phyloP scores from a whole-genome alignment of 2,888 invertebrate genomes.

The Gibbula magus region DNA sequence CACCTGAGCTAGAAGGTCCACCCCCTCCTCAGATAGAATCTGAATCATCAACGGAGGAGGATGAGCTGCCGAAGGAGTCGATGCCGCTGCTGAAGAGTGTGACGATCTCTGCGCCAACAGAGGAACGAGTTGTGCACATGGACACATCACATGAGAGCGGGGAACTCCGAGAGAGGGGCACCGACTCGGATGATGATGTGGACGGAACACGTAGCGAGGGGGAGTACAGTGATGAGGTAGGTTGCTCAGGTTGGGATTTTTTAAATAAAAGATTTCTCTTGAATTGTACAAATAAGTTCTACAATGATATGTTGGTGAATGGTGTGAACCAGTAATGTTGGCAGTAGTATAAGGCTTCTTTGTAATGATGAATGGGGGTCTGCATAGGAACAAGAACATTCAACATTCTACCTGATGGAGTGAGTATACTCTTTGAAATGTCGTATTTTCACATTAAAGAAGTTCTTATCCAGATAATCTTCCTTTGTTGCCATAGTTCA shows the following conservation, averaged over 20 bases:
- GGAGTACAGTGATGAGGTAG: constrained; percentile 34
- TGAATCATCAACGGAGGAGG: constrained; percentile 52
- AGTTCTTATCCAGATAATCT: no score
- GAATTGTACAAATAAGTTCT: no score
- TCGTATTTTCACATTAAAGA: no score
- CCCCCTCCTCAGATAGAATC: constrained; percentile 42
- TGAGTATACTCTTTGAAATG: no score
- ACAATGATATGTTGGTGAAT: no score
- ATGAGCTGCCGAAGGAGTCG: constrained; percentile 61
- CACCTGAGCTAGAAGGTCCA: constrained; percentile 59
- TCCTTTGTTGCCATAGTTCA: background rate
- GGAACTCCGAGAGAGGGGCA: constrained; percentile 34
- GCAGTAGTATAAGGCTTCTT: no score
- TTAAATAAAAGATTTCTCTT: no score
- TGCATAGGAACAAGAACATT: no score
- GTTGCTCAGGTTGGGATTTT: no score
- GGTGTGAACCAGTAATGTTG: no score
- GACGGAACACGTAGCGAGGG: constrained; percentile 29
- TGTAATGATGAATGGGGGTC: no score
- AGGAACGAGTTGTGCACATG: constrained; percentile 22
- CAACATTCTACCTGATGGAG: no score
- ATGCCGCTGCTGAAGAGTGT: constrained; percentile 61
- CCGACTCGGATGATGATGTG: constrained; percentile 32
- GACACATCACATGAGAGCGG: constrained; percentile 34
- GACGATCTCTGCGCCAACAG: constrained; percentile 46